Base-by-base conservation (phyloP, 2,797 vertebrate genomes). In the Brotula barbata region DNA sequence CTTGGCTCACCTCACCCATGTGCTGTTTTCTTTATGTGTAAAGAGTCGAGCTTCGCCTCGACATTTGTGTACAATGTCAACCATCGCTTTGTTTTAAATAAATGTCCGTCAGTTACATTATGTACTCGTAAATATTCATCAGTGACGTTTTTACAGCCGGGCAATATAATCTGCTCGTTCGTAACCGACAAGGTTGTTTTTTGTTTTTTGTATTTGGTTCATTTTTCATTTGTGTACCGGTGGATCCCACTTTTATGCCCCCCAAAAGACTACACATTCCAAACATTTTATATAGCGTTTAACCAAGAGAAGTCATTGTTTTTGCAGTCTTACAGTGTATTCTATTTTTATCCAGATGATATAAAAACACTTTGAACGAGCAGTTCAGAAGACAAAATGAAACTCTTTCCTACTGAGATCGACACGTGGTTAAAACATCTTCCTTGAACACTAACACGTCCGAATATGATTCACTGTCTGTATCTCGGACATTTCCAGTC, bases 231-330 rank as follows among this genome's bases (percentile, higher is more conserved):
- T 14, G 7, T 41, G 21, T 37, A 71, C 8, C 7, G 39, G 19
- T 46, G 49, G 39, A 11, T 49, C 61, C 59, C 3, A 21, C 41
- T 57, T 43, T 44, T 53, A 59, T 53, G 55, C 49, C 12, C 31
- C 5, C 31, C 5, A 7, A 11, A 31, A 28, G n/a, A 42, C 13
- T 31, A 22, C 1, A 33, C 9, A n/a, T 53, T 17, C 44, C 5
- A 43, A 5, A 39, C 9, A 10, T 39, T 50, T 44, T 55, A 31
- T 45, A 36, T 47, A n/a, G n/a, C n/a, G n/a, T 14, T 11, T 7
- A 6, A 6, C 11, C 6, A 33, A 33, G 31, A 2, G 33, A 50
- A 40, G 40, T 34, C 10, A 20, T 23, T 37, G 58, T 42, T 4
- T 28, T 4, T 28, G 25, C 25, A 28, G 25, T 28, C 8, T 28